Conservation (phyloP, 2,113 vertebrate species). For the Alces alces region DNA sequence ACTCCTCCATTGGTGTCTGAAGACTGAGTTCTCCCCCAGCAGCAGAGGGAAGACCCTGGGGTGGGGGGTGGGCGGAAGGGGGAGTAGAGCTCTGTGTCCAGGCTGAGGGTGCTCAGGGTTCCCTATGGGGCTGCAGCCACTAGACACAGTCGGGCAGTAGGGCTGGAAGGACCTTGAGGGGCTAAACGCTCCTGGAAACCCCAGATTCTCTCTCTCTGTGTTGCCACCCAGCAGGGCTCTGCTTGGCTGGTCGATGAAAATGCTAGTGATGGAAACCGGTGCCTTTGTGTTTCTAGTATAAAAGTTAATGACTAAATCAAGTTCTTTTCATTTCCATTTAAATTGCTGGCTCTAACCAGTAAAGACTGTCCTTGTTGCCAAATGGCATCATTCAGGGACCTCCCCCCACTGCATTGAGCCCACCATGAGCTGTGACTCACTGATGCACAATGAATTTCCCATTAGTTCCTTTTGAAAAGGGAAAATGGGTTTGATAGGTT, state of each 20-base stretch:
- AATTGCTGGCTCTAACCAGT: not conserved
- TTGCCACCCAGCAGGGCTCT: not conserved
- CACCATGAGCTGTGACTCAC: not conserved
- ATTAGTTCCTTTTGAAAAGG: not conserved
- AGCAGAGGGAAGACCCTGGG: not conserved
- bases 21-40: not conserved
- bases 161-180: not conserved
- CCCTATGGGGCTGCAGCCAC: not conserved
- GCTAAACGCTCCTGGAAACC: not conserved
- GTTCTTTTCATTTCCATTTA: not conserved
- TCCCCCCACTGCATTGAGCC: not conserved
- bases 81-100: not conserved
- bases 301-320: not conserved
- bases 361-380: not conserved
- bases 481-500: not conserved
- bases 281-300: not conserved
- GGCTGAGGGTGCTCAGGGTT: not conserved
- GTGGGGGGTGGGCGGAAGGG: not conserved
- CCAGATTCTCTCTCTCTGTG: not conserved
- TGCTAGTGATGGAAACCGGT: not conserved
- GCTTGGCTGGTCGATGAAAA: not conserved
- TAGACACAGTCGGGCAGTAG: not conserved
- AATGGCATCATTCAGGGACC: not conserved
- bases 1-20: not conserved
- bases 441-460: not conserved